phyloP scores from a whole-genome alignment of 2,797 vertebrate genomes.

The Neopelma chrysocephalum region DNA sequence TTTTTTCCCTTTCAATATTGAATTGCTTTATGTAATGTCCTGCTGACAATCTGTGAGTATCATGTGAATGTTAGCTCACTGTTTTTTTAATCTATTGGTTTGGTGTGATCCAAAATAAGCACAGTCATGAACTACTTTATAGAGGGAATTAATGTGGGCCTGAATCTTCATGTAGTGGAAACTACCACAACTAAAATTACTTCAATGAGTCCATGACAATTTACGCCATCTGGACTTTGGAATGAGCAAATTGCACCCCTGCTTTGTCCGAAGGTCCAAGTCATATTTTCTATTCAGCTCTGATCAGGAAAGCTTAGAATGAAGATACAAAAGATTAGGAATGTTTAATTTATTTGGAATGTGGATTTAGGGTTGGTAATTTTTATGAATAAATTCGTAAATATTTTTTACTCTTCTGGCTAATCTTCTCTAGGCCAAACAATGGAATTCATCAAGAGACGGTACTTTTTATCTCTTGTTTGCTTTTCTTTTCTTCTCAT shows the following conservation, averaged over 20 bases:
- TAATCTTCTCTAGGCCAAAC: slow-evolving; percentile 42
- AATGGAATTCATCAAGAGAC: neutral
- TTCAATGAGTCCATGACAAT: neutral
- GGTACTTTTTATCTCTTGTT: slow-evolving; percentile 15
- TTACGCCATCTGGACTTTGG: neutral
- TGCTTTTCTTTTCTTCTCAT: slow-evolving; percentile 37
- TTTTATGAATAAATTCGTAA: slow-evolving; percentile 18
- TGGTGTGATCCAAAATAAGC: neutral
- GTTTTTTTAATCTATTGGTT: neutral
- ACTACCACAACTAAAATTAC: neutral
- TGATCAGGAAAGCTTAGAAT: neutral
- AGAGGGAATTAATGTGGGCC: neutral
- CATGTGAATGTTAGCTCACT: neutral
- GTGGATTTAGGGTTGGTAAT: neutral
- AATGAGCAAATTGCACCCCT: neutral
- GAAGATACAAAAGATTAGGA: neutral
- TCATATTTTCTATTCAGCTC: neutral
- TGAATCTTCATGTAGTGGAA: neutral
- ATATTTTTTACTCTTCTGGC: neutral
- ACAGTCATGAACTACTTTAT: neutral
- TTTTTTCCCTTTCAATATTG: neutral
- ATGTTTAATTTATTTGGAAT: neutral
- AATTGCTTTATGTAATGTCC: neutral
- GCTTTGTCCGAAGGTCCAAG: neutral
- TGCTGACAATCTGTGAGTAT: neutral